phyloP scores from a whole-genome alignment of 2,888 invertebrate genomes.

The Deilephila porcellus region DNA sequence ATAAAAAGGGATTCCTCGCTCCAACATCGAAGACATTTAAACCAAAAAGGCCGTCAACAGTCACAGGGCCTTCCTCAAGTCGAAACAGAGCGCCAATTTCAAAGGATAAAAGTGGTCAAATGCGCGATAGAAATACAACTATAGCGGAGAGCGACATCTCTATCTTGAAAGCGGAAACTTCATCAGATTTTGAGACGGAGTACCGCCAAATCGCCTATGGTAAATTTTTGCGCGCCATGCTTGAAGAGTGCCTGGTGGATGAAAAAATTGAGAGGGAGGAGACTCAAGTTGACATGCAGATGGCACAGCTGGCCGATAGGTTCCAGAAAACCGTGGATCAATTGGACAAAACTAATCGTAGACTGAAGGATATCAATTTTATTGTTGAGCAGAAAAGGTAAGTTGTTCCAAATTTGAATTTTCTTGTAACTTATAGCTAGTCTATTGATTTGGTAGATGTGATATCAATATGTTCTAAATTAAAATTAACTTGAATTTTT shows the following conservation, averaged over 20 bases:
- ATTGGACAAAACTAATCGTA: constrained; percentile 73
- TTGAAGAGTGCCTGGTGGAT: constrained; percentile 71
- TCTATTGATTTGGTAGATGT: no score
- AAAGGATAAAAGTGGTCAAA: constrained; percentile 54
- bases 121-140: constrained; percentile 47
- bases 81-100: constrained; percentile 45
- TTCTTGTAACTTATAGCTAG: no score
- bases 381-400: constrained; percentile 77
- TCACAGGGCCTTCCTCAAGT: constrained; percentile 49
- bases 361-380: constrained; percentile 78
- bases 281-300: constrained; percentile 72
- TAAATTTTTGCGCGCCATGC: constrained; percentile 66
- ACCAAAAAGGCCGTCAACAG: constrained; percentile 57
- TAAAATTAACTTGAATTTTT: no score
- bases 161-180: constrained; percentile 52
- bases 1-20: constrained; percentile 61
- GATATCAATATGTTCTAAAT: no score
- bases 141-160: constrained; percentile 52
- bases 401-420: constrained; percentile 15
- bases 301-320: constrained; percentile 73
- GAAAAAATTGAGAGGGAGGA: constrained; percentile 74
- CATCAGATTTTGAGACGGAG: constrained; percentile 60
- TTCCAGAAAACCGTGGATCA: constrained; percentile 75
- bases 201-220: constrained; percentile 68
- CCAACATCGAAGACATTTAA: constrained; percentile 53